These are phyloP conservation scores for Hydrotaea cyrtoneurina DNA, from an alignment of 2,888 invertebrate species.

Conservation along the genomic window DNA sequence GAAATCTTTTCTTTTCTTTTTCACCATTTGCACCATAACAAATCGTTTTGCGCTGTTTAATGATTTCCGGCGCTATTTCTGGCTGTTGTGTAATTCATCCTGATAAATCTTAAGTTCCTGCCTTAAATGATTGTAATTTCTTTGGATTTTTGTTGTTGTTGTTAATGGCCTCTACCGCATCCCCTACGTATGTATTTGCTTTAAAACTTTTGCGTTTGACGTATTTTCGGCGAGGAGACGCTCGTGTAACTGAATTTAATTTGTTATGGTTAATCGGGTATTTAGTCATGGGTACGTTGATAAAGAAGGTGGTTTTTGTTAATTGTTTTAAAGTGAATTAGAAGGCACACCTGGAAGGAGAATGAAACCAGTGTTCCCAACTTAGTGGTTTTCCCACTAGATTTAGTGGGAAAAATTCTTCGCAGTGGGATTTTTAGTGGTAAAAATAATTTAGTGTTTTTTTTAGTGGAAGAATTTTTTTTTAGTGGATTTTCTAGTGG, in stretches of 20 bases:
- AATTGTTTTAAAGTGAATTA: not conserved
- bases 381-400: no score
- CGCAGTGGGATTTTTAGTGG: no score
- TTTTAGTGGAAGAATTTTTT: no score
- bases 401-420: no score
- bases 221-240: not conserved
- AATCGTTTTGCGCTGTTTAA: slow-evolving; percentile 36
- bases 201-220: not conserved
- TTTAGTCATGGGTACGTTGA: slow-evolving; percentile 4
- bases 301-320: slow-evolving; percentile 5
- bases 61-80: slow-evolving; percentile 6
- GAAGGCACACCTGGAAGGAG: not conserved
- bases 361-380: no score
- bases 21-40: slow-evolving; percentile 29
- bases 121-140: slow-evolving; percentile 43
- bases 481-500: no score
- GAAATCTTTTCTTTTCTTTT: slow-evolving; percentile 21
- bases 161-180: not conserved
- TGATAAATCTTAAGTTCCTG: not conserved
- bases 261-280: not conserved
- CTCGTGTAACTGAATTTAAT: slow-evolving; percentile 2
- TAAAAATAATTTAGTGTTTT: no score
- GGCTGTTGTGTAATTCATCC: slow-evolving; percentile 1
- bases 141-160: not conserved
- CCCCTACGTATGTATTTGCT: not conserved